Conservation (phyloP, 2,113 vertebrate species). For the Festucalex cinctus region DNA sequence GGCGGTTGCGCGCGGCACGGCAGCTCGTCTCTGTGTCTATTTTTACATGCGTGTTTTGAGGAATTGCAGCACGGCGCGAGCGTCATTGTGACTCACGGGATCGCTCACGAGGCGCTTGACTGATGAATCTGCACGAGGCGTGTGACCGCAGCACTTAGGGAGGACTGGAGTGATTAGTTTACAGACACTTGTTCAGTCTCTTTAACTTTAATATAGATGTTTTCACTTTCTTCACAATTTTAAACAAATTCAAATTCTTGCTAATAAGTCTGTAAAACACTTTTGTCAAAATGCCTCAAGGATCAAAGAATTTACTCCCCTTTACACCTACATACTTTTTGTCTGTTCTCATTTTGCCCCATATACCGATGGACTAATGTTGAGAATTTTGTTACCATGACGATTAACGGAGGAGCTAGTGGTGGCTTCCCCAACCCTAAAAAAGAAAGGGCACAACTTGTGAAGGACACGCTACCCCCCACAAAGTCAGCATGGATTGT, state of each 20-base stretch:
- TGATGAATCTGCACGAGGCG: background rate
- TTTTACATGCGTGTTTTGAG: slow-evolving; percentile 61
- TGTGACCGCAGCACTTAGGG: background rate
- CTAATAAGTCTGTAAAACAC: background rate
- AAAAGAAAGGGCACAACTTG: no score
- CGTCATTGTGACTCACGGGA: slow-evolving; percentile 55
- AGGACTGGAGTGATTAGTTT: no score
- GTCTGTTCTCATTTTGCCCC: no score
- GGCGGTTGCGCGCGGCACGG: slow-evolving; percentile 45
- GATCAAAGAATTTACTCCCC: no score
- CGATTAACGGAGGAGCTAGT: no score
- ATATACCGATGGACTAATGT: no score
- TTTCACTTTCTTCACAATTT: background rate
- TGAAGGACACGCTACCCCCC: no score
- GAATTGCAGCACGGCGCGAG: slow-evolving; percentile 37
- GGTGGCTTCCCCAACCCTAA: no score
- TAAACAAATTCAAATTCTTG: background rate
- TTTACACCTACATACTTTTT: no score
- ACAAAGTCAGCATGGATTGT: no score
- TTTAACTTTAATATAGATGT: background rate
- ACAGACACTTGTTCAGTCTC: background rate
- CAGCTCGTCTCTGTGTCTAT: slow-evolving; percentile 53
- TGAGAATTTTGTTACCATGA: no score
- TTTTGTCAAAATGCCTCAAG: no score
- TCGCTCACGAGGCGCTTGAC: slow-evolving; percentile 43